Base-by-base conservation (phyloP, 1,140 invertebrate genomes). In the Drosophila sulfurigaster region DNA sequence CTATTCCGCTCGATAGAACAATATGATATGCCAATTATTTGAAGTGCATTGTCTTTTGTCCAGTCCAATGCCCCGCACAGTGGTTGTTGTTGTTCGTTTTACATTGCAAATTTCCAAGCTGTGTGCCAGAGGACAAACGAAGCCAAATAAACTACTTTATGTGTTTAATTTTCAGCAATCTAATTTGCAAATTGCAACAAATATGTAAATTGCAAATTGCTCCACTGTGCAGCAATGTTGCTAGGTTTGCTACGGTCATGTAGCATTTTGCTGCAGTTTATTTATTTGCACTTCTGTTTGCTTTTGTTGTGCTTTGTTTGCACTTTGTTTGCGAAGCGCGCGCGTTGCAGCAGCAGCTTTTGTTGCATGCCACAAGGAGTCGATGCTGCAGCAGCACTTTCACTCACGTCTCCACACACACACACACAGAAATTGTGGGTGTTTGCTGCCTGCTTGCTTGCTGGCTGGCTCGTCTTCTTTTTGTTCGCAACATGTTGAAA, bases 401-500 rank as follows among this genome's bases (percentile, higher is more conserved):
- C 60, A 41, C 60, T 70, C 15, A 16, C 16, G 13, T 20, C 10
- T 25, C 20, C 3, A 20, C 20, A 25, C 20, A 25, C 20, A 25
- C 20, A 25, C 20, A 25, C 11, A 32, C 30, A 10, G 0, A 7
- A n/a, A 35, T n/a, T 35, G 52, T 10, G 52, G 13, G 52, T 56
- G 52, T 56, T 11, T 25, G 20, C 15, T 48, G 43, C 38, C 16
- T 28, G 46, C 15, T n/a, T 49, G 45, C 35, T 13, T 16, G 35
- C 10, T 56, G 51, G 13, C 58, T 32, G 51, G 13, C 58, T 32
- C 8, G 25, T 5, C 45, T 57, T 70, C 46, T 46, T 51, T 60
- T 35, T 38, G 48, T 28, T 75, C 68, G 60, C 78, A 82, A 82
- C 80, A 81, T 76, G 79, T 81, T 81, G 48, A 64, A 68, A 57